Evolutionary conservation across 2,888 invertebrate genomes (phyloP).

Genomic region (Drosophila ezoana): DNA sequence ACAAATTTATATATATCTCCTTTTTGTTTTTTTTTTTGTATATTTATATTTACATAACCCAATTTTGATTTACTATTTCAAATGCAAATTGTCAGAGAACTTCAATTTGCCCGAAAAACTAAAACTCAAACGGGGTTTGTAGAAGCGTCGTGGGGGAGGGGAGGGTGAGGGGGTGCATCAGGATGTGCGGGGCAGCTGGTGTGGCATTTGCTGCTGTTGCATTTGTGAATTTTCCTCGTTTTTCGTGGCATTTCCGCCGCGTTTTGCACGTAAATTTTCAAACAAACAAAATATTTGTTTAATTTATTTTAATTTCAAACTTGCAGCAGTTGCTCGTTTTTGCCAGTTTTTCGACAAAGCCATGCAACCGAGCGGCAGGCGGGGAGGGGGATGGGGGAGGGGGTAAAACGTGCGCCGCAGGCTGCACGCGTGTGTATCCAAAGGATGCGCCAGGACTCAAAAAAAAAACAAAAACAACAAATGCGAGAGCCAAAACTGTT

Average conservation of each 20-base stretch:
- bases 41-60: conserved; percentile 49
- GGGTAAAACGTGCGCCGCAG: conserved; percentile 40
- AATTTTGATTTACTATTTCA: conserved; percentile 57
- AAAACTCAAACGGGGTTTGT: conserved; percentile 6
- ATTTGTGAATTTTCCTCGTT: conserved; percentile 31
- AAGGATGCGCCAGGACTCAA: conserved; percentile 59
- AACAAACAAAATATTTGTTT: conserved; percentile 80
- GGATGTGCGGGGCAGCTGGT: conserved; percentile 27
- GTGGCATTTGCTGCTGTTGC: conserved; percentile 23
- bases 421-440: conserved; percentile 38
- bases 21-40: too few species aligned
- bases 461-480: conserved; percentile 33
- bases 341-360: conserved; percentile 26
- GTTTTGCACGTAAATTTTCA: conserved; percentile 73
- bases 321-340: conserved; percentile 66
- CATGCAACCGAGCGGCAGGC: background rate
- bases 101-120: conserved; percentile 17
- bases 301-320: conserved; percentile 78
- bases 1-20: background rate
- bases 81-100: conserved; percentile 55
- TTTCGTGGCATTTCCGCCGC: conserved; percentile 58
- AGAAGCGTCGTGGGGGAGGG: background rate
- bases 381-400: background rate
- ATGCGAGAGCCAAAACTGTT: conserved; percentile 24
- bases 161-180: conserved; percentile 8